Evolutionary conservation across 2,888 invertebrate species (phyloP), one percentile per base, ranked within the genome.

Genomic region (Loripinus fragilis): DNA sequence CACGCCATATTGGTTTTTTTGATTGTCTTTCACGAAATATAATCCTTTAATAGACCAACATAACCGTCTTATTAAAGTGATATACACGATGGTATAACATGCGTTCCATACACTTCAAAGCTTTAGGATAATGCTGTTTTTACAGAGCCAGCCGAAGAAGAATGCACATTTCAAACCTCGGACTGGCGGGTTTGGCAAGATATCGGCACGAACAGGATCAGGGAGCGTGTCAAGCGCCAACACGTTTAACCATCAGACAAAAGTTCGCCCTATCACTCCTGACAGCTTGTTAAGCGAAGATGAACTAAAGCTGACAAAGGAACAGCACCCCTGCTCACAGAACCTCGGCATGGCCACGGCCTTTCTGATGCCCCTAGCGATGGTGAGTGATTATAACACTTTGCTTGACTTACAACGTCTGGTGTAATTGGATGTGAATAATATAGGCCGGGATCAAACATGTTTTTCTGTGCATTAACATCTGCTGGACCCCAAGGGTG

Each of bases 341-440:
- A 80, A 83, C 38, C 65, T 83, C n/a, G 83, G 80, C 12, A 76
- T 83, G 80, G 68, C 80, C 0, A 75, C 80, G 0, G 80, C 83
- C 0, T 83, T 83, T 66, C 74, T 83, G 20, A 64, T 83, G 20
- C 83, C 83, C 0, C 55, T 83, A 28, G 70, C 68, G n/a, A 50
- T 83, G 80, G 83, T 83, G 77, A 52, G 52, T 55, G 10, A 25
- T 48, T n/a, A n/a, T n/a, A n/a, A n/a, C n/a, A n/a, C n/a, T n/a
- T n/a, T n/a, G n/a, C n/a, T n/a, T n/a, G n/a, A n/a, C n/a, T n/a
- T n/a, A n/a, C n/a, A n/a, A n/a, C n/a, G n/a, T n/a, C n/a, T n/a
- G n/a, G n/a, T n/a, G n/a, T n/a, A n/a, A n/a, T n/a, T n/a, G n/a
- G n/a, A n/a, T n/a, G n/a, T n/a, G n/a, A n/a, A n/a, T n/a, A n/a